Conservation (phyloP, 2,888 invertebrate species). For the Eilema griseolum region DNA sequence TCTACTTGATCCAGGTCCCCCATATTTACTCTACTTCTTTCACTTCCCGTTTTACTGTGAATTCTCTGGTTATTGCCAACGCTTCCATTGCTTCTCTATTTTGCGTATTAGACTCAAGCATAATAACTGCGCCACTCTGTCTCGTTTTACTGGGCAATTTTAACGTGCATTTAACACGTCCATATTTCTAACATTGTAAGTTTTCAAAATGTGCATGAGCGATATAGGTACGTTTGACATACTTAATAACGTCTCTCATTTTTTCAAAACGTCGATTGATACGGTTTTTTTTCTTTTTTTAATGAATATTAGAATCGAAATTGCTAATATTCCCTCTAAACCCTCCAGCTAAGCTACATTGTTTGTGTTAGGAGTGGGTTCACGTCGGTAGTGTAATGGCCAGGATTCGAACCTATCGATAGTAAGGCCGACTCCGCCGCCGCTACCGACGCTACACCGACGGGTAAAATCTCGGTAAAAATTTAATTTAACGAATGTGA, state of each 20-base stretch:
- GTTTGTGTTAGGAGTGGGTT: too few species aligned
- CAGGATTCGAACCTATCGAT: too few species aligned
- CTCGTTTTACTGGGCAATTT: conserved; percentile 5
- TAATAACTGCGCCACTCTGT: conserved; percentile 3
- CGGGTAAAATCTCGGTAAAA: conserved; percentile 5
- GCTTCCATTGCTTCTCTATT: conserved; percentile 5
- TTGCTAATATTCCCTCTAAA: too few species aligned
- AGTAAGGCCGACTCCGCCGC: too few species aligned
- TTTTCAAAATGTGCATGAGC: conserved; percentile 8
- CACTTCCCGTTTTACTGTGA: conserved; percentile 4
- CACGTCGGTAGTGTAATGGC: too few species aligned
- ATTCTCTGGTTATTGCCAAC: conserved; percentile 3
- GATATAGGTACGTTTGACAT: conserved; percentile 11
- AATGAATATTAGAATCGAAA: too few species aligned
- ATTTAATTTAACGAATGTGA: conserved; percentile 5
- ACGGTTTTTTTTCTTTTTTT: neutral
- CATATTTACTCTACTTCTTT: too few species aligned
- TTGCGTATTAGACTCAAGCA: conserved; percentile 1
- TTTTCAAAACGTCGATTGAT: neutral
- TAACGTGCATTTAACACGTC: conserved; percentile 8
- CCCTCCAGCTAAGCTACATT: too few species aligned
- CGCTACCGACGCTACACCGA: too few species aligned
- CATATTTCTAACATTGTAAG: conserved; percentile 5
- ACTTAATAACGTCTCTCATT: conserved; percentile 7
- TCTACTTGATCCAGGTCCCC: too few species aligned